A percentile compares a stretch with the other conserved stretches of the same genome.
Conservation (phyloP, 2,797 vertebrate genomes). For the Gorsachius magnificus region DNA sequence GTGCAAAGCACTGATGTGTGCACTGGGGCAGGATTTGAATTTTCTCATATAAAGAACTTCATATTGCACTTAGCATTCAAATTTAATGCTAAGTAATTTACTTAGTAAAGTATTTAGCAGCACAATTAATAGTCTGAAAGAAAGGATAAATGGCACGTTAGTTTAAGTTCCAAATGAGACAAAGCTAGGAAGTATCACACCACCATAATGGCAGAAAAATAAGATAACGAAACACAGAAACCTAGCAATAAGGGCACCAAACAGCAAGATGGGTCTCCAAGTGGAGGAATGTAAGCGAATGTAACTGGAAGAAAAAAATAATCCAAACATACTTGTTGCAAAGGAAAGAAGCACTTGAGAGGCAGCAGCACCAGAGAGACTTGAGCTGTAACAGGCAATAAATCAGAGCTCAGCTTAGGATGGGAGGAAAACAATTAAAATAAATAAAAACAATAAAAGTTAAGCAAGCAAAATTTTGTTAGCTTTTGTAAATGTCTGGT, state of each 20-base stretch:
- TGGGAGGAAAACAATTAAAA: neutral
- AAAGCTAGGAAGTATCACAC: neutral
- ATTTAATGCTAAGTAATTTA: neutral
- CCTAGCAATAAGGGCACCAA: neutral
- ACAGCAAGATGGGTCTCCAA: neutral
- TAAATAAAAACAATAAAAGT: neutral
- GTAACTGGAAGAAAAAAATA: neutral
- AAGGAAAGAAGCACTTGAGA: neutral
- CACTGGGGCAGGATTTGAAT: neutral
- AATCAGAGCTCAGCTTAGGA: neutral
- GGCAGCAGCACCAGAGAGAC: neutral
- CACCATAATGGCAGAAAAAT: neutral
- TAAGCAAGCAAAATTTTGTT: neutral
- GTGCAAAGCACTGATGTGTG: neutral
- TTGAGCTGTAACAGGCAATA: neutral
- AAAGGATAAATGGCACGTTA: neutral
- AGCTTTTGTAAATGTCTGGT: neutral
- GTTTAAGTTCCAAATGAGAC: neutral
- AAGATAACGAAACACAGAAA: neutral
- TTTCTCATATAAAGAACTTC: neutral
- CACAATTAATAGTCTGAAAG: neutral
- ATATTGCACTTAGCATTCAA: neutral
- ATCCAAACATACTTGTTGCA: neutral
- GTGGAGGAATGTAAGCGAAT: neutral
- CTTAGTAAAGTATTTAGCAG: constrained; percentile 3